Conservation (phyloP, 2,888 invertebrate species). For the Buathra laborator region DNA sequence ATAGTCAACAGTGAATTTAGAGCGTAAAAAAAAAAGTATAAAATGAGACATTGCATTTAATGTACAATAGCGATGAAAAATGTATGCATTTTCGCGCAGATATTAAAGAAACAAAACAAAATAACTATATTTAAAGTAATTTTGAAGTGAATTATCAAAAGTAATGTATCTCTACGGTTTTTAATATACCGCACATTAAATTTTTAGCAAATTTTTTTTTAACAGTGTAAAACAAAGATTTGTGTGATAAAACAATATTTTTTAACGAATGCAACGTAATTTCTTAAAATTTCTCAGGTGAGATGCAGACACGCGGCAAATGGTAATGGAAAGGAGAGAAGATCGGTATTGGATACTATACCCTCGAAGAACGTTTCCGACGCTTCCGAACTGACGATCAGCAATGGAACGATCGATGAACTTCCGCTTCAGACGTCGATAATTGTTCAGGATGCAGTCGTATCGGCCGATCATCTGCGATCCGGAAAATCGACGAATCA, state of each 20-base stretch:
- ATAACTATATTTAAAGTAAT: conserved; percentile 65
- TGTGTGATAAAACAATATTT: neutral
- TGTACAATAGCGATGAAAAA: too few species aligned
- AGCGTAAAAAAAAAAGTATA: too few species aligned
- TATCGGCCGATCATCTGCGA: conserved; percentile 89
- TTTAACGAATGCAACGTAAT: neutral
- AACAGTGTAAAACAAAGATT: too few species aligned
- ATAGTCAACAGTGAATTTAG: too few species aligned
- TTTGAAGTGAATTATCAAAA: conserved; percentile 6
- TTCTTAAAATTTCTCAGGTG: conserved; percentile 47
- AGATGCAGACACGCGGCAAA: conserved; percentile 62
- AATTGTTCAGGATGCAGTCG: conserved; percentile 87
- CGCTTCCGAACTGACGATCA: conserved; percentile 69
- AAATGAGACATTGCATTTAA: too few species aligned
- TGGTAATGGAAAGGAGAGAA: conserved; percentile 77
- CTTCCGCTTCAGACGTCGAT: conserved; percentile 87
- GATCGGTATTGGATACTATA: conserved; percentile 66
- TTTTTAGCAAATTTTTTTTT: too few species aligned
- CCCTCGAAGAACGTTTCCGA: conserved; percentile 53
- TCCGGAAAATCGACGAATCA: conserved; percentile 86
- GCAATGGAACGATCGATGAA: conserved; percentile 79
- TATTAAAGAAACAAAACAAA: neutral
- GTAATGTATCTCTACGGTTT: too few species aligned
- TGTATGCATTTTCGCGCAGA: too few species aligned
- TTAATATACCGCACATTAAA: too few species aligned